Evolutionary conservation across 2,888 invertebrate genomes (phyloP), one percentile per base, ranked within the genome.

Genomic region (Eilema griseolum): DNA sequence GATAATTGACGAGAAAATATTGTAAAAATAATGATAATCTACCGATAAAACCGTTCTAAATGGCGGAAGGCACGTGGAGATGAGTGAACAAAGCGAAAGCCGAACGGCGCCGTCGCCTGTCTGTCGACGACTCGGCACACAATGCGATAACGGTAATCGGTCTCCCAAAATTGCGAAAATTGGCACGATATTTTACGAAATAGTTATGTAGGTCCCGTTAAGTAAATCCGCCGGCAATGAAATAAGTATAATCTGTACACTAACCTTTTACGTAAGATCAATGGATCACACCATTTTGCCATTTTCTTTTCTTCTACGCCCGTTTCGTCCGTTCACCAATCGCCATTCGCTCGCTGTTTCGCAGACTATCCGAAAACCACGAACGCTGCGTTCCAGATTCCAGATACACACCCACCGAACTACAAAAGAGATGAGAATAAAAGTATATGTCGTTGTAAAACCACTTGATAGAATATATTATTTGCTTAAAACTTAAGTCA

Each of bases 21-120:
- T 7, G 10, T 57, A 24, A 33, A 37, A 78, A 73, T 73, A 59
- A 46, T 64, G 71, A 74, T 83, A 86, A 86, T 85, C 77, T 75
- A 77, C 69, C 77, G 70, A 77, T 77, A 82, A 83, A 85, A 82
- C 74, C 72, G 83, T 63, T 77, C 75, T 88, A 92, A 94, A 94
- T 94, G 93, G 94, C 93, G 94, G 94, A 92, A 90, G 93, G 95
- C 95, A 95, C 95, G 95, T 95, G 95, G 95, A 95, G 92, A 91
- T 90, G 88, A 86, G 84, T 88, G 95, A 95, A 95, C 95, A 95
- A 95, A 95, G 95, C 95, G 90, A 90, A 87, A 87, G 88, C 89
- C 89, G 88, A 86, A 87, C 81, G 72, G 81, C 87, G 85, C 88
- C 86, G 88, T 82, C 85, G 87, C 83, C 85, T 82, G 85, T 83